These are phyloP conservation scores for Schizothorax lantsangensis DNA, from an alignment of 2,797 vertebrate genomes.

Conservation along the genomic window DNA sequence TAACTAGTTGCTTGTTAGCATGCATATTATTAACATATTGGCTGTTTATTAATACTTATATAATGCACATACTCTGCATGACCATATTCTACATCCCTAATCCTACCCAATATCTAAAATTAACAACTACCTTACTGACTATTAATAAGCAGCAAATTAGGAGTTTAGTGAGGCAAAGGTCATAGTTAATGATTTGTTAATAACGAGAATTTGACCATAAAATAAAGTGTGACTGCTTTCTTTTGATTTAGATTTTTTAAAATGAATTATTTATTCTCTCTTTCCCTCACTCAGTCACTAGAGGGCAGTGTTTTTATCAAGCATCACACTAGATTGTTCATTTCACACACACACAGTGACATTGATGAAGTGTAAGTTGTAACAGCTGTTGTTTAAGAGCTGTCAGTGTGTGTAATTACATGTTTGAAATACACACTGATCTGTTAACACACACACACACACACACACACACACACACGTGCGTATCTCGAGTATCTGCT, in stretches of 20 bases:
- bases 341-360: neutral
- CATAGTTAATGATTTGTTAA: neutral
- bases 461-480: neutral
- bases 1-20: no score
- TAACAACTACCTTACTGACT: neutral
- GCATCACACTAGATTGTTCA: neutral
- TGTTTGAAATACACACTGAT: slow-evolving; percentile 27
- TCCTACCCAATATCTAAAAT: neutral
- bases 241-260: neutral
- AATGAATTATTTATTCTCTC: neutral
- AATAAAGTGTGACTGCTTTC: no score
- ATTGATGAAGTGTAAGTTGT: neutral
- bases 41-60: neutral
- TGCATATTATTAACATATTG: neutral
- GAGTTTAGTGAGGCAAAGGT: neutral
- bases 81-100: neutral
- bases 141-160: no score
- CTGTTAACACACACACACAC: neutral
- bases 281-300: neutral
- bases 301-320: slow-evolving; percentile 25
- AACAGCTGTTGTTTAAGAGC: slow-evolving; percentile 31
- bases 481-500: neutral
- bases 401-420: slow-evolving; percentile 48
- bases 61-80: neutral
- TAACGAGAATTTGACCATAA: neutral